Percentiles rank a stretch among this genome's conserved stretches.
These are phyloP conservation scores for Papilio gigon DNA, from an alignment of 2,888 invertebrate species.

Conservation along the genomic window DNA sequence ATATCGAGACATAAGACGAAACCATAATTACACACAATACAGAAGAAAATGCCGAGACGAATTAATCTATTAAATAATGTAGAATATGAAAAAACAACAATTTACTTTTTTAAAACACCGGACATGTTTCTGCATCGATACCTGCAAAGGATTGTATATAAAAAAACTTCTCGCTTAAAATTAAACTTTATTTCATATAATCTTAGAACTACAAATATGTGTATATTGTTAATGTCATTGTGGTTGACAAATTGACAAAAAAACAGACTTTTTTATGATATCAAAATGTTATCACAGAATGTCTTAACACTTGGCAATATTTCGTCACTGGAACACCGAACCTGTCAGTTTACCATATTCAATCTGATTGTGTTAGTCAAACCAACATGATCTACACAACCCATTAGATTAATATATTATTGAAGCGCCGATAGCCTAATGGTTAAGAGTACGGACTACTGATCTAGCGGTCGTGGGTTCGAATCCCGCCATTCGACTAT, in stretches of 20 bases:
- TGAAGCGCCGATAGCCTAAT: too few relatives aligned
- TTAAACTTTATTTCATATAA: conserved; percentile 17
- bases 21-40: not conserved
- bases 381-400: not conserved
- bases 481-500: too few relatives aligned
- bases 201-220: not conserved
- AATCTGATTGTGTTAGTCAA: not conserved
- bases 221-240: not conserved
- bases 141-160: not conserved
- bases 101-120: not conserved
- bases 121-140: not conserved
- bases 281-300: conserved; percentile 33
- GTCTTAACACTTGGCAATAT: conserved; percentile 20
- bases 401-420: not conserved
- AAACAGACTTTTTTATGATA: conserved; percentile 14
- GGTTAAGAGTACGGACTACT: too few relatives aligned
- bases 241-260: not conserved
- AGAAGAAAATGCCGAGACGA: not conserved
- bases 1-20: conserved; percentile 19
- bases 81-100: not conserved
- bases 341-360: not conserved
- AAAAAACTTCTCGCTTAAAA: conserved; percentile 6
- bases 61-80: too few relatives aligned
- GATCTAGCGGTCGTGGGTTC: too few relatives aligned
- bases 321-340: not conserved